A percentile compares a stretch with the other conserved stretches of the same genome.
Evolutionary conservation across 2,888 invertebrate genomes (phyloP).

Genomic region (Spodoptera littoralis): DNA sequence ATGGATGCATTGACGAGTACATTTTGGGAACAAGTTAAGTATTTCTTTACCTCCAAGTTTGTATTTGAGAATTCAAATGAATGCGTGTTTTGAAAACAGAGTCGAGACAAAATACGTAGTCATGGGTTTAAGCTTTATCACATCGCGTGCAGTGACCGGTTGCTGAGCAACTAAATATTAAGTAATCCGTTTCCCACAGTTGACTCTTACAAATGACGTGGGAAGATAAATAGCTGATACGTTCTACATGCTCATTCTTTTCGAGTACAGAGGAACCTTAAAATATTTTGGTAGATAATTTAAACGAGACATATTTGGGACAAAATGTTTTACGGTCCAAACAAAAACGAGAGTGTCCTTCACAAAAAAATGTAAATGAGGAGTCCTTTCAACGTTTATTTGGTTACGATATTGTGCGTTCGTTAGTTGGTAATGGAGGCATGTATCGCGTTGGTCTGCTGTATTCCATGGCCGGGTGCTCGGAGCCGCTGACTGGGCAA

Average conservation of each 20-base stretch:
- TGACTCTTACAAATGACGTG: constrained; percentile 53
- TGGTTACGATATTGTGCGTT: constrained; percentile 39
- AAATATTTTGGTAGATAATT: constrained; percentile 45
- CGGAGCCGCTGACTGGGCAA: constrained; percentile 75
- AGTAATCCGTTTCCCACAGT: constrained; percentile 52
- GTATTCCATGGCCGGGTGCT: constrained; percentile 33
- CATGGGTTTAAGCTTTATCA: constrained; percentile 19
- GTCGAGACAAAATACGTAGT: not conserved
- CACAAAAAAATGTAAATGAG: constrained; percentile 44
- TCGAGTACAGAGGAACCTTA: constrained; percentile 40
- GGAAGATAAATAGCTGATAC: constrained; percentile 48
- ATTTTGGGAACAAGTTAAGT: not conserved
- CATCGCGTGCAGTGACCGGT: constrained; percentile 27
- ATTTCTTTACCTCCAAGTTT: not conserved
- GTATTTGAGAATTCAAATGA: not conserved
- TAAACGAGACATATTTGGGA: constrained; percentile 42
- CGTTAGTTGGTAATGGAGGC: constrained; percentile 36
- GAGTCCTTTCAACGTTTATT: constrained; percentile 48
- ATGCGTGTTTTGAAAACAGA: constrained; percentile 1
- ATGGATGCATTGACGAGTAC: constrained; percentile 2
- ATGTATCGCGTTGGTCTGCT: constrained; percentile 22
- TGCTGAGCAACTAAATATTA: constrained; percentile 31
- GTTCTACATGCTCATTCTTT: constrained; percentile 52
- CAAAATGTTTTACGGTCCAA: constrained; percentile 25
- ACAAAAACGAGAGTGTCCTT: constrained; percentile 28